Percentiles rank a stretch among this genome's conserved stretches.
phyloP scores from a whole-genome alignment of 2,113 vertebrate genomes.

The Notarius quadriscutis region DNA sequence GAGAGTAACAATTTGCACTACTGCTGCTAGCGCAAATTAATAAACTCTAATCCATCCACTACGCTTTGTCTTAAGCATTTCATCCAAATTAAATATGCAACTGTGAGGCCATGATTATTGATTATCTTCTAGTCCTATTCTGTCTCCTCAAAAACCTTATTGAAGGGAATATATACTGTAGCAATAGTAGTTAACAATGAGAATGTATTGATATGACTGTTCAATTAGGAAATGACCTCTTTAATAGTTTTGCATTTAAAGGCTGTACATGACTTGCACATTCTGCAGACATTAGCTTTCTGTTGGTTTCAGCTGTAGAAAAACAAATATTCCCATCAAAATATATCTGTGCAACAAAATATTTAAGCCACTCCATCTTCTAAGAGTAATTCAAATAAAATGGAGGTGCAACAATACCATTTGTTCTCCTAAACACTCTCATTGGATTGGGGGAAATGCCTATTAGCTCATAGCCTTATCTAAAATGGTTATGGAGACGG shows the following conservation, averaged over 20 bases:
- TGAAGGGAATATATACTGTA: background rate
- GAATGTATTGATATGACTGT: background rate
- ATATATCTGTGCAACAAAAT: slow-evolving; percentile 16
- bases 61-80: background rate
- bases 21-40: background rate
- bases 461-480: slow-evolving; percentile 42
- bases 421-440: slow-evolving; percentile 30
- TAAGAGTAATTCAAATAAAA: slow-evolving; percentile 32
- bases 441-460: slow-evolving; percentile 38
- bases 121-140: slow-evolving; percentile 49
- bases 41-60: background rate
- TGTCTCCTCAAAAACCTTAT: slow-evolving; percentile 33
- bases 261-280: background rate
- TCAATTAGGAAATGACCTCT: slow-evolving; percentile 8
- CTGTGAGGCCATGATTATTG: background rate
- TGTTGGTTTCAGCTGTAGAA: background rate
- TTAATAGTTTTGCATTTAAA: background rate
- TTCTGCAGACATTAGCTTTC: background rate
- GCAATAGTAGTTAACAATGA: background rate
- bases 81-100: background rate
- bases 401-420: slow-evolving; percentile 20
- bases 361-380: slow-evolving; percentile 18
- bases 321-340: slow-evolving; percentile 9
- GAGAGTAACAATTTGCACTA: no score
- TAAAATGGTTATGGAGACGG: slow-evolving; percentile 44